Percentiles rank a stretch among this genome's conserved stretches.
Evolutionary conservation across 2,113 vertebrate genomes (phyloP).

Genomic region (Pantherophis guttatus): DNA sequence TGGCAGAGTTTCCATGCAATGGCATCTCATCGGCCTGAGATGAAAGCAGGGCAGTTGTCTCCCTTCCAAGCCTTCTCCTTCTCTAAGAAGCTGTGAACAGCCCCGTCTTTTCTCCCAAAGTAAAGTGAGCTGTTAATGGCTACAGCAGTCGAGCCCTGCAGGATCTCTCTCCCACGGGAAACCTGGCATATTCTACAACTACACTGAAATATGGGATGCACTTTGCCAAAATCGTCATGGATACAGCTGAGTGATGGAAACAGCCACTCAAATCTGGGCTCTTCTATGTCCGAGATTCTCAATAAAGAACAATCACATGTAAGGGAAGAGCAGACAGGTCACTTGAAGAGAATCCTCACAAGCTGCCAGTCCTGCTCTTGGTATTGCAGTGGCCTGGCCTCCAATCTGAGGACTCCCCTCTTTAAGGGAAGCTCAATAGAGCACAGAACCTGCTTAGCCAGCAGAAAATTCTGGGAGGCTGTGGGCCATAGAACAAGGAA

Average conservation of each 20-base stretch:
- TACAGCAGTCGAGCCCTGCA: not conserved
- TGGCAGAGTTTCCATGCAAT: conserved; percentile 31
- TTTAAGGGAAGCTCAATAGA: not conserved
- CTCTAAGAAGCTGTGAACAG: not conserved
- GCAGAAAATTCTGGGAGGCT: not conserved
- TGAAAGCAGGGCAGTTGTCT: not conserved
- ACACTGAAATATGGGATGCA: not conserved
- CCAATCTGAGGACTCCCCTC: not conserved
- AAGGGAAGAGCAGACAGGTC: not conserved
- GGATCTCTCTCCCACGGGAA: not conserved
- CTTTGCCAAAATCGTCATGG: not conserved
- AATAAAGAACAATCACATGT: not conserved
- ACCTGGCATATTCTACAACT: no score
- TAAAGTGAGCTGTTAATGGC: not conserved
- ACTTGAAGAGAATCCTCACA: not conserved
- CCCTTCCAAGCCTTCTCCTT: not conserved
- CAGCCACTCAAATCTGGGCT: not conserved
- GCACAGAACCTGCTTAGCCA: not conserved
- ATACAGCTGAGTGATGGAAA: not conserved
- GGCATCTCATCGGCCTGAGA: not conserved
- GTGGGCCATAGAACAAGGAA: not conserved
- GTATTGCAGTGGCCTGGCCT: not conserved
- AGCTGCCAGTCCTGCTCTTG: not conserved
- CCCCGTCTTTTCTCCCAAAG: not conserved
- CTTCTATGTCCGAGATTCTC: not conserved